Conservation (phyloP, 2,113 vertebrate species). For the Pseudolaguvia tuberculata region DNA sequence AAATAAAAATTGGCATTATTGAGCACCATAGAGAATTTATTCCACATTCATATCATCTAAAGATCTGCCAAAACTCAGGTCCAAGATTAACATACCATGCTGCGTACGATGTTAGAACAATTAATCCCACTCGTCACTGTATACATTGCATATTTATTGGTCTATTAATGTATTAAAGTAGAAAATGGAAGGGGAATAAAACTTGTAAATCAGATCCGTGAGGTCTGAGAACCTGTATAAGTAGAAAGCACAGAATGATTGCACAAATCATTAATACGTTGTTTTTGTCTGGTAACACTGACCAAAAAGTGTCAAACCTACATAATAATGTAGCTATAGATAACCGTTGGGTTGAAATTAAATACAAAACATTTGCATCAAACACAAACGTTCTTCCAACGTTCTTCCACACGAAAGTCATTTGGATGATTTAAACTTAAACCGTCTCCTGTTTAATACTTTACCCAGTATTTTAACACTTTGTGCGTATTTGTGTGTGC, state of each 20-base stretch:
- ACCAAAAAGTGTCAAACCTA: constrained; percentile 4
- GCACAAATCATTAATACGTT: constrained; percentile 12
- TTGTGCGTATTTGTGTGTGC: constrained; percentile 24
- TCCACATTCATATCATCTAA: constrained; percentile 42
- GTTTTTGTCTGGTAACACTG: constrained; percentile 9
- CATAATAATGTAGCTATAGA: not conserved
- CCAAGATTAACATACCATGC: constrained; percentile 19
- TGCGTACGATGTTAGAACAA: constrained; percentile 31
- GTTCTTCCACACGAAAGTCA: no score
- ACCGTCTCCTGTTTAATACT: not conserved
- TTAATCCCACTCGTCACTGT: constrained; percentile 2
- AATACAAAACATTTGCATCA: not conserved
- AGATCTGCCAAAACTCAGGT: constrained; percentile 25
- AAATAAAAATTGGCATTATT: constrained; percentile 47
- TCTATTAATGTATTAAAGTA: constrained; percentile 12
- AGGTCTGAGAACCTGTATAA: constrained; percentile 21
- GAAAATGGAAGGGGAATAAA: not conserved
- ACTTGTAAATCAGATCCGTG: not conserved
- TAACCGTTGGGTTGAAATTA: constrained; percentile 2
- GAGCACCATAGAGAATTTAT: constrained; percentile 63
- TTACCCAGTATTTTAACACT: not conserved
- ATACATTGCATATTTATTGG: constrained; percentile 45
- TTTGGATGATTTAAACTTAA: not conserved
- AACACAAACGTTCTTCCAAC: constrained; percentile 1
- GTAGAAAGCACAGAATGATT: constrained; percentile 34